phyloP scores from a whole-genome alignment of 1,140 invertebrate species.

The Bursaphelenchus mucronatus region DNA sequence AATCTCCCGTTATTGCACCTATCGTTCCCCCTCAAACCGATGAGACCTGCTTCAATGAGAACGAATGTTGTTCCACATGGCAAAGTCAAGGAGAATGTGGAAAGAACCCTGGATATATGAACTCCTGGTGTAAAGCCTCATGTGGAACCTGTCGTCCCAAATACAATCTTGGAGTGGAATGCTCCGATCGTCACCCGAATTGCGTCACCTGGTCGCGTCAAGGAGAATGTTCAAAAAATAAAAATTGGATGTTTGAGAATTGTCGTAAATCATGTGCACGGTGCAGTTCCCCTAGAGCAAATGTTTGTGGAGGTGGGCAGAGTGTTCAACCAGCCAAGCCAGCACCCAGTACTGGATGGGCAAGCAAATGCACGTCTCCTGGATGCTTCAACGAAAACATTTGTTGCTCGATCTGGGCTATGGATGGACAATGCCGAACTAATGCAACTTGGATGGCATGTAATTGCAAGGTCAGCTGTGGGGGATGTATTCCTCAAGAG shows the following conservation, averaged over 20 bases:
- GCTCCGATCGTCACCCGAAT: constrained; percentile 32
- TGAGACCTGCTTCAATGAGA: constrained; percentile 36
- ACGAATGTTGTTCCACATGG: constrained; percentile 40
- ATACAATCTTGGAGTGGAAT: constrained; percentile 28
- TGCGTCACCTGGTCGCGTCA: constrained; percentile 27
- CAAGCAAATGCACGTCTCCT: constrained; percentile 22
- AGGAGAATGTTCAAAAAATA: constrained; percentile 22
- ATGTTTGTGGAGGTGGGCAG: constrained; percentile 12
- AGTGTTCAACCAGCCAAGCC: background rate
- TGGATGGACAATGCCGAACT: constrained; percentile 34
- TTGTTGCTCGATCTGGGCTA: constrained; percentile 42
- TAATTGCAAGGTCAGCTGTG: constrained; percentile 46
- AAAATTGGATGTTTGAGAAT: constrained; percentile 34
- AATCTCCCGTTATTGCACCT: constrained; percentile 7
- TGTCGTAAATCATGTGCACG: constrained; percentile 23
- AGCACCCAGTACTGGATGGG: background rate
- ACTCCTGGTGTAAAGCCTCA: constrained; percentile 28
- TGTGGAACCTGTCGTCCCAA: constrained; percentile 24
- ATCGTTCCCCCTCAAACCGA: background rate
- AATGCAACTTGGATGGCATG: constrained; percentile 47
- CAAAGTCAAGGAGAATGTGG: constrained; percentile 34
- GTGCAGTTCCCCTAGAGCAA: background rate
- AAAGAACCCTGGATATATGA: constrained; percentile 35
- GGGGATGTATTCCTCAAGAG: constrained; percentile 41
- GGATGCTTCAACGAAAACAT: constrained; percentile 51